These are phyloP conservation scores for Beris chalybata DNA, from an alignment of 2,888 invertebrate species.

Conservation along the genomic window DNA sequence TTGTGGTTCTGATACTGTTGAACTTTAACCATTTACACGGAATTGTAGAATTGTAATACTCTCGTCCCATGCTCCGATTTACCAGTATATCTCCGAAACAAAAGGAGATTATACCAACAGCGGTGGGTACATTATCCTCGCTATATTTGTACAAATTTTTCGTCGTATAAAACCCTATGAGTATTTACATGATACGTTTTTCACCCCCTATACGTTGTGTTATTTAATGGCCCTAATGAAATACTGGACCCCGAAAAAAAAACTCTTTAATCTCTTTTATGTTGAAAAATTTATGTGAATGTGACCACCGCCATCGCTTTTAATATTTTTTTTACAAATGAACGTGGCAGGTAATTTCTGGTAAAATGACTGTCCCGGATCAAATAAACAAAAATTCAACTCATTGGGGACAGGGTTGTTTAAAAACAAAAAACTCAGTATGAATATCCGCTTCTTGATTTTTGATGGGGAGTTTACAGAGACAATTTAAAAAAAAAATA, in stretches of 20 bases:
- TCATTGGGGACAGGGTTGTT: no score
- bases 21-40: constrained; percentile 19
- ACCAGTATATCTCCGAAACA: constrained; percentile 3
- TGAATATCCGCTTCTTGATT: no score
- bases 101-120: constrained; percentile 22
- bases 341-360: constrained; percentile 20
- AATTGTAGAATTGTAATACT: neutral
- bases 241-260: constrained; percentile 1
- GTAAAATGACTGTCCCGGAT: no score
- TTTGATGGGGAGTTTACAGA: no score
- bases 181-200: neutral
- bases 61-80: neutral
- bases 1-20: constrained; percentile 18
- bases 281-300: constrained; percentile 26
- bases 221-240: constrained; percentile 28
- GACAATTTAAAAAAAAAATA: no score
- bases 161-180: constrained; percentile 11
- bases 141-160: constrained; percentile 17
- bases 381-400: no score
- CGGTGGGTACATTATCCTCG: constrained; percentile 19
- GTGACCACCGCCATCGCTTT: constrained; percentile 20
- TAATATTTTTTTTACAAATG: constrained; percentile 6
- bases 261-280: constrained; percentile 22
- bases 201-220: neutral
- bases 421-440: no score